Evolutionary conservation across 37 sponge, comb jelly and placozoan species (phyloP).

Genomic region (Agelas oroides): DNA sequence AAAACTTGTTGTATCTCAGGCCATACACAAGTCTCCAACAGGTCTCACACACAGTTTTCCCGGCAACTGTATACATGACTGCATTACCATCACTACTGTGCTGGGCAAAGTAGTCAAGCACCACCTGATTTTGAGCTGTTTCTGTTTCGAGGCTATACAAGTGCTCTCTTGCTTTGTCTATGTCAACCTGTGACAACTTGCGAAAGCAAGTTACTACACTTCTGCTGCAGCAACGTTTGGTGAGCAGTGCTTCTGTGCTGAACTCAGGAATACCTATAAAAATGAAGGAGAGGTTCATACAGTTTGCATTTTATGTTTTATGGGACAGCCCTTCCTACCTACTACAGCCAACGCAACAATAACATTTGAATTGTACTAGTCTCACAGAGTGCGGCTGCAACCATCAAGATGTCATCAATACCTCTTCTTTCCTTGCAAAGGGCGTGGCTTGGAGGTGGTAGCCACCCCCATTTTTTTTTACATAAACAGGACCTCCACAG

Average conservation of each 20-base stretch:
- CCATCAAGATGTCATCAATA: too few species aligned
- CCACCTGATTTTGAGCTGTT: neutral
- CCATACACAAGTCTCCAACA: constrained; percentile 2
- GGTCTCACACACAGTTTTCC: constrained; percentile 1
- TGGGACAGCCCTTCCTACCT: too few species aligned
- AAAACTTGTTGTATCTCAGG: neutral
- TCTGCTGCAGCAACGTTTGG: neutral
- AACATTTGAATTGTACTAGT: too few species aligned
- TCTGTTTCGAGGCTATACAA: neutral
- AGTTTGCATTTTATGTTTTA: too few species aligned
- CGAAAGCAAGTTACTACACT: neutral
- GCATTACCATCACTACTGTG: neutral
- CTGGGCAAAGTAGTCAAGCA: neutral
- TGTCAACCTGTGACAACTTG: neutral
- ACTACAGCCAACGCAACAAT: too few species aligned
- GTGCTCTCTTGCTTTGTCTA: neutral
- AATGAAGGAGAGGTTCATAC: neutral
- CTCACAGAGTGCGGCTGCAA: too few species aligned
- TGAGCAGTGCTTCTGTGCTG: neutral
- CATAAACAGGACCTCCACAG: too few species aligned
- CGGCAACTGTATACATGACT: constrained; percentile 2
- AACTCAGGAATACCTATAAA: neutral
- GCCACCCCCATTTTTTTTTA: too few species aligned
- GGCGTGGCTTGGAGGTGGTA: too few species aligned
- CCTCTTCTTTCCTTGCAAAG: too few species aligned